phyloP scores from a whole-genome alignment of 2,888 invertebrate species.

The Nematopogon swammerdamellus region DNA sequence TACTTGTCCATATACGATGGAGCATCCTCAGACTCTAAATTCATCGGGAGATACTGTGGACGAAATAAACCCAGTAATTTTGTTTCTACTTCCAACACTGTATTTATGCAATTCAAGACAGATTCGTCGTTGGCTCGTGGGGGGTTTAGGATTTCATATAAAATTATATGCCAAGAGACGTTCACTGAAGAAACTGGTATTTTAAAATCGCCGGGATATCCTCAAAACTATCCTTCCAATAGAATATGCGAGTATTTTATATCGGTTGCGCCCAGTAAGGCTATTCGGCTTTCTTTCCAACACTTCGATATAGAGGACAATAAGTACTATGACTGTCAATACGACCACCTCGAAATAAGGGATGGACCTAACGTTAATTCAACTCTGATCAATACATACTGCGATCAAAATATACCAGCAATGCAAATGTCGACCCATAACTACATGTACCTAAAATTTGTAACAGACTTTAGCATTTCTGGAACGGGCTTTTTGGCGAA shows the following conservation, averaged over 20 bases:
- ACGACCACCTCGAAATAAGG: slow-evolving; percentile 56
- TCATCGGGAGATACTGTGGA: slow-evolving; percentile 79
- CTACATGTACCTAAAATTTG: slow-evolving; percentile 66
- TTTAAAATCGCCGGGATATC: slow-evolving; percentile 73
- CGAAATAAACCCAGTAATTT: slow-evolving; percentile 53
- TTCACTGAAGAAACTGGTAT: slow-evolving; percentile 58
- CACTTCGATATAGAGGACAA: slow-evolving; percentile 64
- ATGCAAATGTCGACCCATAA: slow-evolving; percentile 68
- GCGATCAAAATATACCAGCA: slow-evolving; percentile 59
- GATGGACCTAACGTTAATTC: slow-evolving; percentile 67
- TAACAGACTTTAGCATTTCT: slow-evolving; percentile 51
- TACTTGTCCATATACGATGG: slow-evolving; percentile 65
- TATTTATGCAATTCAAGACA: slow-evolving; percentile 48
- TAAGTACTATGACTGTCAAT: slow-evolving; percentile 24
- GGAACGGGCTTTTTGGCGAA: slow-evolving; percentile 73
- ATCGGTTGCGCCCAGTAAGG: slow-evolving; percentile 57
- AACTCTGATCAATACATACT: slow-evolving; percentile 64
- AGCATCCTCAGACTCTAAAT: slow-evolving; percentile 50
- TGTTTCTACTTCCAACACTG: slow-evolving; percentile 57
- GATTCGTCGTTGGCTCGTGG: slow-evolving; percentile 27
- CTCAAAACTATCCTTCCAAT: slow-evolving; percentile 61
- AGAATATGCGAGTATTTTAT: slow-evolving; percentile 69
- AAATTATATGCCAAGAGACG: slow-evolving; percentile 29
- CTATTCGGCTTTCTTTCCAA: slow-evolving; percentile 61
- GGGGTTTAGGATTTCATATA: slow-evolving; percentile 33